Evolutionary conservation across 2,797 vertebrate genomes (phyloP), one percentile per base, ranked within the genome.

Genomic region (Myiotriccus ornatus): DNA sequence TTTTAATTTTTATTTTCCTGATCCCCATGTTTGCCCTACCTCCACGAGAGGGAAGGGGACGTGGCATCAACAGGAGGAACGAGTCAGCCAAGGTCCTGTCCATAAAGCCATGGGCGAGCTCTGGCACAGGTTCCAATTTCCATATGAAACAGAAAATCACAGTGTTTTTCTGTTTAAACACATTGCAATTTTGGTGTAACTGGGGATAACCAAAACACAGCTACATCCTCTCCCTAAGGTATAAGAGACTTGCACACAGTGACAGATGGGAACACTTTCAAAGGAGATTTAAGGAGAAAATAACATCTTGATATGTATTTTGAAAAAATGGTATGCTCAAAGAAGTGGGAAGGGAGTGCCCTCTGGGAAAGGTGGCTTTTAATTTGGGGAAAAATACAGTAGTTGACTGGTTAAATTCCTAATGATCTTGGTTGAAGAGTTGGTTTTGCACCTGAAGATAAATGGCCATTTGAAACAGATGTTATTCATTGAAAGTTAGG

Each of bases 1-100:
- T 28, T 44, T 5, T 32, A 4, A 0, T 6, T 59, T 41, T 14
- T 28, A 34, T 6, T 16, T 15, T 13, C 0, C 10, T 43, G 6
- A 9, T 71, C 16, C 79, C 27, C 3, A 1, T 62, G 6, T 46
- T 76, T 44, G 19, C n/a, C 28, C 30, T 64, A 43, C 21, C 47
- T 89, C 22, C 30, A 21, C 6, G 19, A 32, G 28, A 84, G 11
- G 27, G 65, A 69, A 81, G 9, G 19, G 20, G 23, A 74, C 2
- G 14, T 27, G 34, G 20, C 39, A 55, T 37, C 68, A 62, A 7
- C 5, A 87, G 13, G 52, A 64, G 35, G 43, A 71, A 16, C 1
- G 27, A 18, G 5, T 28, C 39, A 62, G 17, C 19, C 52, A 46
- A 20, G 6, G 34, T 24, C 21, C 34, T 32, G 39, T 11, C 43